Evolutionary conservation across 2,113 vertebrate genomes (phyloP), one percentile per base, ranked within the genome.

Genomic region (Nycticryphes semicollaris): DNA sequence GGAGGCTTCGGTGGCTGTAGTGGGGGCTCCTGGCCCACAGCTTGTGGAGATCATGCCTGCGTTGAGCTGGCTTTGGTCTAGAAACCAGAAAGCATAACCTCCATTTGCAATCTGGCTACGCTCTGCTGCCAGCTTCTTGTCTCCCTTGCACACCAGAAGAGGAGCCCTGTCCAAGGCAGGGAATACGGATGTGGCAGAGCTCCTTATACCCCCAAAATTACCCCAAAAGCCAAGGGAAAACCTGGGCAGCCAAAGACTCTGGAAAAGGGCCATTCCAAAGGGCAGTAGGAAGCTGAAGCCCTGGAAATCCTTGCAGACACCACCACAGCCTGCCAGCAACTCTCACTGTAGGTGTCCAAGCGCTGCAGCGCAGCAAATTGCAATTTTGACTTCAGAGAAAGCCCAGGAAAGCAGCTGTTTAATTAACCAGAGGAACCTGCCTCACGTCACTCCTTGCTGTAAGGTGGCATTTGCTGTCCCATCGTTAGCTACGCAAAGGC

Each of bases 311-410:
- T 63, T 66, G 70, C 39, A 35, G 33, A n/a, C 22, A 21, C 50
- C 50, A 53, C 22, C 12, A 3, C 59, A 45, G 35, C 59, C 45
- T 2, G 3, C 21, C 62, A 56, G 54, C 0, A 0, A 22, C 27
- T 84, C 0, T 0, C 45, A 24, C 54, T 1, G 0, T 6, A 6
- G 43, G n/a, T 73, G 57, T 57, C 5, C 0, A 0, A 60, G 48
- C 15, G 2, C 1, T 30, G 28, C 59, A 39, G 10, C 2, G 31
- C 10, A 10, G 51, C n/a, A 24, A 45, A 75, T 23, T 64, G 70
- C 43, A 64, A 23, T 64, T 85, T 76, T 39, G 62, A 22, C 57
- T 64, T 24, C 51, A 64, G 78, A 72, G 35, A 37, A 54, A 82
- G 54, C n/a, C 37, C 60, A 37, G 66, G 60, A 89, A 89, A 91